phyloP scores from a whole-genome alignment of 2,888 invertebrate genomes.

The Andricus quercusramuli region DNA sequence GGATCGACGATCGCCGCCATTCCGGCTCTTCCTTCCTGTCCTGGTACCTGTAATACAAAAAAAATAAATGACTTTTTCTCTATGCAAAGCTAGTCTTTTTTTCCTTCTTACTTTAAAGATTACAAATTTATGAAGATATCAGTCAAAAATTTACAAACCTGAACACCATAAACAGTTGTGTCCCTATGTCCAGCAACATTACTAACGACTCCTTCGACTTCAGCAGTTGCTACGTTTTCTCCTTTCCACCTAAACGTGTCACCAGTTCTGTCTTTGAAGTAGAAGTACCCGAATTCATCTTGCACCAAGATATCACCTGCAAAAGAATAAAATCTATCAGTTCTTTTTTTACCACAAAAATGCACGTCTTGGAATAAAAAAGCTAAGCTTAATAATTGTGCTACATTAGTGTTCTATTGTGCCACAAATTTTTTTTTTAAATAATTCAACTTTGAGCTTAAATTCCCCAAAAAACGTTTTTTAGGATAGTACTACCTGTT shows the following conservation, averaged over 20 bases:
- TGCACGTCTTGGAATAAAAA: too few species aligned
- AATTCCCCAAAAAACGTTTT: too few species aligned
- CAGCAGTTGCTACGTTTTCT: conserved; percentile 86
- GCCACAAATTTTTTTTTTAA: too few species aligned
- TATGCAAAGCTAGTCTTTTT: too few species aligned
- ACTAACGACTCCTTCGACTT: conserved; percentile 84
- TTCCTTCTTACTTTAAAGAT: too few species aligned
- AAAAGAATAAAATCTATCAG: conserved; percentile 41
- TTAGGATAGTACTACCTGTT: too few species aligned
- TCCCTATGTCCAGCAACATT: conserved; percentile 85
- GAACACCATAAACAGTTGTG: conserved; percentile 95
- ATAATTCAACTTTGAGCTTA: too few species aligned
- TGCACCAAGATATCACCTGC: conserved; percentile 82
- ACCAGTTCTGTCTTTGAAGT: conserved; percentile 84
- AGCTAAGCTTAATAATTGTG: too few species aligned
- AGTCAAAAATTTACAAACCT: conserved; percentile 79
- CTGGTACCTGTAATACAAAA: conserved; percentile 73
- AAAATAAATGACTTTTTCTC: not conserved
- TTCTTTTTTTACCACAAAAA: too few species aligned
- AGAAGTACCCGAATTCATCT: conserved; percentile 84
- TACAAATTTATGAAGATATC: not conserved
- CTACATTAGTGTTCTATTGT: too few species aligned
- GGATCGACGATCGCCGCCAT: conserved; percentile 84
- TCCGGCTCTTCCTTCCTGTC: conserved; percentile 82
- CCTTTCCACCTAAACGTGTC: conserved; percentile 85